Percentiles rank a stretch among this genome's conserved stretches.
phyloP scores from a whole-genome alignment of 2,797 vertebrate genomes.

The Gymnoscopelus microlampas region DNA sequence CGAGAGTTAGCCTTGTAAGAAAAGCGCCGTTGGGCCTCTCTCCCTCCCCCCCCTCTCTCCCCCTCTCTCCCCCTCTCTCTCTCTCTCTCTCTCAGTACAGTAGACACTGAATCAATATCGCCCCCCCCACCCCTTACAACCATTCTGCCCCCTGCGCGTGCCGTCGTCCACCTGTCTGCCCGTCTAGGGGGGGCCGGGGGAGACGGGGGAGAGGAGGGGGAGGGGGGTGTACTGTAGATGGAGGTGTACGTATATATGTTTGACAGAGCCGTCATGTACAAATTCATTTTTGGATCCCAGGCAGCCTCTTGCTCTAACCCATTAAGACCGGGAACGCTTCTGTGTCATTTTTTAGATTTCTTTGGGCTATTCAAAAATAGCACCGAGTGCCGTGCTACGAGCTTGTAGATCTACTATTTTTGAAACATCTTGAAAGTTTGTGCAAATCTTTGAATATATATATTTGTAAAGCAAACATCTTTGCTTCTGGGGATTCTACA shows the following conservation, averaged over 20 bases:
- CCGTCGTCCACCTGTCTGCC: constrained; percentile 73
- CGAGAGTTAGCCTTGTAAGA: constrained; percentile 78
- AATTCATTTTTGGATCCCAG: constrained; percentile 73
- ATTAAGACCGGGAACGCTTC: no score
- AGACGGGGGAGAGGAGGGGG: constrained; percentile 29
- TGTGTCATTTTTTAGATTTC: no score
- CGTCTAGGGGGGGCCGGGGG: constrained; percentile 39
- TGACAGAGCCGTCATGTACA: constrained; percentile 78
- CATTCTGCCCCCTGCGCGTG: constrained; percentile 53
- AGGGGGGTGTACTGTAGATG: constrained; percentile 32
- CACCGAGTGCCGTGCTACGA: no score
- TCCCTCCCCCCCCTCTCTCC: constrained; percentile 27
- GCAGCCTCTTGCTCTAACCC: constrained; percentile 67
- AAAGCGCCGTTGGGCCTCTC: constrained; percentile 66
- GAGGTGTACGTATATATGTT: constrained; percentile 42
- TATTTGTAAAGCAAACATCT: no score
- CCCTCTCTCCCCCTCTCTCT: constrained; percentile 26
- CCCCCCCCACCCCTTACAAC: constrained; percentile 49
- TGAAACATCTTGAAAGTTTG: no score
- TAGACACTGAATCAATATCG: constrained; percentile 79
- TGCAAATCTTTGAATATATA: no score
- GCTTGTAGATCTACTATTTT: no score
- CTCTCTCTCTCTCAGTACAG: constrained; percentile 68
- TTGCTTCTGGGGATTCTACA: no score
- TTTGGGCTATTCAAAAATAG: no score